These are phyloP conservation scores for Echiichthys vipera DNA, from an alignment of 2,797 vertebrate genomes.

Conservation along the genomic window DNA sequence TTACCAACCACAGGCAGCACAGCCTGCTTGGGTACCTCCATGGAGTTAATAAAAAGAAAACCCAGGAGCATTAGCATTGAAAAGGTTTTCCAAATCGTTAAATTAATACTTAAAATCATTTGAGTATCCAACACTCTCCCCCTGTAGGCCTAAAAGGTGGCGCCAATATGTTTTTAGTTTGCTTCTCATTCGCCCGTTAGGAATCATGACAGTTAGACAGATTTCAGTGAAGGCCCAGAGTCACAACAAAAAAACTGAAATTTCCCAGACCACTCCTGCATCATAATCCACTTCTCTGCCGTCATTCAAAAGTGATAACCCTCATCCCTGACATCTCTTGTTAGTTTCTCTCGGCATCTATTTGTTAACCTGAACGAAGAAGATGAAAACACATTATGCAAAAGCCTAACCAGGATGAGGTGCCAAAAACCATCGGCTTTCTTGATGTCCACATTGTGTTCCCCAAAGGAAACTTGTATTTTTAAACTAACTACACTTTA, in stretches of 20 bases:
- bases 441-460: background rate
- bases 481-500: background rate
- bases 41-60: too few species aligned
- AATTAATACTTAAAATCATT: background rate
- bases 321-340: too few species aligned
- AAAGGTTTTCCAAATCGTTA: too few species aligned
- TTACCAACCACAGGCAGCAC: conserved; percentile 18
- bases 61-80: too few species aligned
- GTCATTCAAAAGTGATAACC: too few species aligned
- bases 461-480: background rate
- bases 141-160: background rate
- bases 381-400: background rate
- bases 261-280: too few species aligned
- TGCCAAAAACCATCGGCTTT: background rate
- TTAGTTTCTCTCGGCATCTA: background rate
- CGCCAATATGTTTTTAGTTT: background rate
- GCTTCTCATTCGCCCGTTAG: background rate
- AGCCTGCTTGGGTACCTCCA: background rate
- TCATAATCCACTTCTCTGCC: too few species aligned
- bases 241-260: too few species aligned
- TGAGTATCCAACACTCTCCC: background rate
- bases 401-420: background rate
- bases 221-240: background rate
- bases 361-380: background rate
- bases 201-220: background rate